Conservation (phyloP, 2,888 invertebrate genomes). For the Acleris holmiana region DNA sequence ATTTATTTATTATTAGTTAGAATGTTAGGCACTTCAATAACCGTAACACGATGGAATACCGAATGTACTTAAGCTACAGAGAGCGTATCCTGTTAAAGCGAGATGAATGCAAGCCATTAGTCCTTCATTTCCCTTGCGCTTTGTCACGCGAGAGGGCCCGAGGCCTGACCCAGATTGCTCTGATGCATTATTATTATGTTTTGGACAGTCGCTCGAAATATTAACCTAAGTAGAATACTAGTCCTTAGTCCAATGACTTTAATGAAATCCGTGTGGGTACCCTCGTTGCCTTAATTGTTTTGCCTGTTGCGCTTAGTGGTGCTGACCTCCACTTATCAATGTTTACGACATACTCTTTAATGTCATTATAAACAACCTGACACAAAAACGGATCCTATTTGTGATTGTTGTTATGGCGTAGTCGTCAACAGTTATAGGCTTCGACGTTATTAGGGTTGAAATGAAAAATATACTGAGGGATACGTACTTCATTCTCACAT, state of each 20-base stretch:
- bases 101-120: conserved; percentile 30
- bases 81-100: conserved; percentile 18
- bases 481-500: too few species aligned
- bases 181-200: conserved; percentile 21
- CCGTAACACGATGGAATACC: not conserved
- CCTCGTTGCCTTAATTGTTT: conserved; percentile 60
- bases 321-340: conserved; percentile 48
- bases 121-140: conserved; percentile 32
- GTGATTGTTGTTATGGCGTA: conserved; percentile 11
- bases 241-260: conserved; percentile 27
- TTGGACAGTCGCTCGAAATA: not conserved
- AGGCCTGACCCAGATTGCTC: conserved; percentile 26
- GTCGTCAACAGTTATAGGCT: conserved; percentile 10
- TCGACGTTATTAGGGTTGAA: too few species aligned
- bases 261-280: conserved; percentile 52
- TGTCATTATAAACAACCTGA: conserved; percentile 29
- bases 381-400: conserved; percentile 18
- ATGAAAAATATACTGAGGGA: too few species aligned
- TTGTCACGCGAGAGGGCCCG: conserved; percentile 27
- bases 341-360: conserved; percentile 29
- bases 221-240: conserved; percentile 20
- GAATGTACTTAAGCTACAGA: not conserved
- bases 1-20: too few species aligned
- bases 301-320: conserved; percentile 51
- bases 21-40: not conserved